Percentiles rank a stretch among this genome's conserved stretches.
Evolutionary conservation across 23 tunicate genomes (phyloP).

Genomic region (Halocynthia roretzi): DNA sequence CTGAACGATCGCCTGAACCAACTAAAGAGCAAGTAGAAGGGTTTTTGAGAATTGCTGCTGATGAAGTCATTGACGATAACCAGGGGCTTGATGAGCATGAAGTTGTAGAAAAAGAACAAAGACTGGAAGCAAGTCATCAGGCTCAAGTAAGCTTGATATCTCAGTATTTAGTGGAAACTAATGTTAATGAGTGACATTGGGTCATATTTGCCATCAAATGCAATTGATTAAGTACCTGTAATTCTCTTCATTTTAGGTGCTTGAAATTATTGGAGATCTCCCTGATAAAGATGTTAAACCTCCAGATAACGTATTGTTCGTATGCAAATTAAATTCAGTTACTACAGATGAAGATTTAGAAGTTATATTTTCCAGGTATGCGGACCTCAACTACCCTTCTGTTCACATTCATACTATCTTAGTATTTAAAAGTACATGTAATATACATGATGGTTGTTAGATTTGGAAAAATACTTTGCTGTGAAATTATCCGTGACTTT

Average conservation of each 20-base stretch:
- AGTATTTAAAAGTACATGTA: neutral
- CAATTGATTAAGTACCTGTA: too few relatives aligned
- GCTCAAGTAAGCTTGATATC: conserved; percentile 52
- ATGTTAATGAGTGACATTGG: too few relatives aligned
- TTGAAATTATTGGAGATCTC: conserved; percentile 93
- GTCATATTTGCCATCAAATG: too few relatives aligned
- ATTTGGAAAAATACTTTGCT: conserved; percentile 71
- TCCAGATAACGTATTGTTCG: conserved; percentile 92
- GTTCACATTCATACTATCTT: neutral
- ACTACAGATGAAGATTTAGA: conserved; percentile 98
- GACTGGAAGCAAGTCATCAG: conserved; percentile 69
- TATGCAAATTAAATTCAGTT: conserved; percentile 89
- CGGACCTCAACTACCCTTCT: neutral
- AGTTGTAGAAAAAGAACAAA: conserved; percentile 40
- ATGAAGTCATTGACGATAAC: conserved; percentile 73
- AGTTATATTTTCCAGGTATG: conserved; percentile 86
- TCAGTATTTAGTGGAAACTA: neutral
- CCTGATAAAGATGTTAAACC: conserved; percentile 97
- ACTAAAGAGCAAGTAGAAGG: conserved; percentile 65
- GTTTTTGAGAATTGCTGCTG: conserved; percentile 85
- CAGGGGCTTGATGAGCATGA: conserved; percentile 75
- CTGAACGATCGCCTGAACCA: conserved; percentile 91
- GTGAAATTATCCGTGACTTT: conserved; percentile 92
- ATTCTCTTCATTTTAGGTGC: conserved; percentile 34
- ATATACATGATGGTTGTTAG: conserved; percentile 13